Percentiles rank a stretch among this genome's conserved stretches.
These are phyloP conservation scores for Dendrolimus punctatus DNA, from an alignment of 1,140 invertebrate species.

Conservation along the genomic window DNA sequence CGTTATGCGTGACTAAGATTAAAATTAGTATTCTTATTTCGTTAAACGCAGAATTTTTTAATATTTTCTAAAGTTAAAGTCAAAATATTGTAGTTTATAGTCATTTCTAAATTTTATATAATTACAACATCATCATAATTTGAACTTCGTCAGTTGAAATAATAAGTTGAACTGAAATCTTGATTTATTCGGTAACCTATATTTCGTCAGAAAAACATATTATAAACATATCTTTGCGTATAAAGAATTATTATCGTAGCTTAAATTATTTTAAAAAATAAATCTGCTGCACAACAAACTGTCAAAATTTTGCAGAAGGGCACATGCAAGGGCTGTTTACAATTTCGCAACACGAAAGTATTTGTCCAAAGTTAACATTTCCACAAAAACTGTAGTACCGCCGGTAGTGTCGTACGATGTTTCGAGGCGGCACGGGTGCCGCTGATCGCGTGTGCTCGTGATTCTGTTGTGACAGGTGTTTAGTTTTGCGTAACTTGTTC, in stretches of 20 bases:
- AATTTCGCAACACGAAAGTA: slow-evolving; percentile 44
- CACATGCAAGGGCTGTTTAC: slow-evolving; percentile 68
- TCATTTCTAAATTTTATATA: too few species aligned
- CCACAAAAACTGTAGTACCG: slow-evolving; percentile 12
- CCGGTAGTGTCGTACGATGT: slow-evolving; percentile 49
- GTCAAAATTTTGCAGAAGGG: slow-evolving; percentile 69
- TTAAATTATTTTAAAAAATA: neutral
- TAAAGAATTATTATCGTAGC: neutral
- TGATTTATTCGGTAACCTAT: too few species aligned
- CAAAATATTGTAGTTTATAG: too few species aligned
- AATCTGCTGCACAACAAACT: slow-evolving; percentile 21
- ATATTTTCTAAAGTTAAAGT: too few species aligned
- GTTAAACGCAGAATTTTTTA: too few species aligned
- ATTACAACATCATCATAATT: too few species aligned
- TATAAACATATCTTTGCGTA: neutral
- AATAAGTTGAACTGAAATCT: too few species aligned
- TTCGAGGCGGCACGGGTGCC: slow-evolving; percentile 46
- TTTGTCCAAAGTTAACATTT: slow-evolving; percentile 25
- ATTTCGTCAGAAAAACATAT: too few species aligned
- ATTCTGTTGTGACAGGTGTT: slow-evolving; percentile 48
- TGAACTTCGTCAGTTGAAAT: too few species aligned
- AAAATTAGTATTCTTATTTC: too few species aligned
- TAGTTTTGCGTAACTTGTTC: slow-evolving; percentile 58
- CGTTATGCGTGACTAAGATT: too few species aligned
- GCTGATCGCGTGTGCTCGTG: slow-evolving; percentile 47